phyloP scores from a whole-genome alignment of 2,888 invertebrate genomes.

The Dugesia japonica region DNA sequence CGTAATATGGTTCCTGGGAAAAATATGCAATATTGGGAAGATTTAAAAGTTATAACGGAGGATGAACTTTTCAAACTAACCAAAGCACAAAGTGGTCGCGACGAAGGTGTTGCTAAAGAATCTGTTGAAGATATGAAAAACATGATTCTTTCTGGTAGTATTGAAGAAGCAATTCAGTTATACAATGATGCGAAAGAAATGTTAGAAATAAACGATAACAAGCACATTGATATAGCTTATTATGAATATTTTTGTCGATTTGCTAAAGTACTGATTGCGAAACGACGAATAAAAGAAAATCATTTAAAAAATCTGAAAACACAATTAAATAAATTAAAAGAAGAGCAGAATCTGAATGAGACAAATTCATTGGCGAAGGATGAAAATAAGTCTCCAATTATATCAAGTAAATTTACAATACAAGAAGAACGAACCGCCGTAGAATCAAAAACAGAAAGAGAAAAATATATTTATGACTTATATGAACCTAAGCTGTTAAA shows the following conservation, averaged over 20 bases:
- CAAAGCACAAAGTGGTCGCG: conserved; percentile 43
- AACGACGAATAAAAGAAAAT: conserved; percentile 71
- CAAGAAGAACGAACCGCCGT: conserved; percentile 51
- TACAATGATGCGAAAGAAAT: neutral
- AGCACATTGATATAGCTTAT: conserved; percentile 51
- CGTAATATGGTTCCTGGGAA: conserved; percentile 73
- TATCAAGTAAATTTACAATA: too few species aligned
- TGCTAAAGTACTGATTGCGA: conserved; percentile 81
- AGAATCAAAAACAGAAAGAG: conserved; percentile 48
- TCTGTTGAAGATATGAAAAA: neutral
- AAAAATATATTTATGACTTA: conserved; percentile 62
- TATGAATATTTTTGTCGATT: conserved; percentile 93
- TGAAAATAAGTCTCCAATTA: too few species aligned
- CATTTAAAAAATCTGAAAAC: conserved; percentile 74
- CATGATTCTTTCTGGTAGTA: neutral
- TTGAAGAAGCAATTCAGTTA: neutral
- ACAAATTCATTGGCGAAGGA: neutral
- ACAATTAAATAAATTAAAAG: conserved; percentile 63
- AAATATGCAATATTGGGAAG: conserved; percentile 81
- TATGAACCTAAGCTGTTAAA: conserved; percentile 66
- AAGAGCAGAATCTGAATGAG: conserved; percentile 20
- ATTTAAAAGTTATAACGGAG: conserved; percentile 78
- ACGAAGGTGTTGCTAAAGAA: conserved; percentile 47
- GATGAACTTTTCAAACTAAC: conserved; percentile 55
- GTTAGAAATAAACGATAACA: conserved; percentile 31